Evolutionary conservation across 1,140 invertebrate species (phyloP).

Genomic region (Proctacanthus coquilletti): DNA sequence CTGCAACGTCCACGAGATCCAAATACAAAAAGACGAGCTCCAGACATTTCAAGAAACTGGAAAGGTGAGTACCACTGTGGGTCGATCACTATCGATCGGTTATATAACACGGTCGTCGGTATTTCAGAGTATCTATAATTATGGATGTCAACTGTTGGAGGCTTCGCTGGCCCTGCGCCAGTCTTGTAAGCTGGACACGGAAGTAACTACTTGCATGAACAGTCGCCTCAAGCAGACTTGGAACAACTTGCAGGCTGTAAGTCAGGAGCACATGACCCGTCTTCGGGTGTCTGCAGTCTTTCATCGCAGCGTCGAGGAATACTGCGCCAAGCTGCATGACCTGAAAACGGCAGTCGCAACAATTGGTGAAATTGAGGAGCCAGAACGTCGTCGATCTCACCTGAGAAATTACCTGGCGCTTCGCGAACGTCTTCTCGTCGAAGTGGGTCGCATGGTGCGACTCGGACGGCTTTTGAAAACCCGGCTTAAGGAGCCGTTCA

Average conservation of each 20-base stretch:
- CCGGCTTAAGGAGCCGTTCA: constrained; percentile 46
- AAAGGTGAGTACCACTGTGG: constrained; percentile 34
- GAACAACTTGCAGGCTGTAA: constrained; percentile 50
- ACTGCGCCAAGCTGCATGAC: constrained; percentile 40
- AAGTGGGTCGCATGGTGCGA: constrained; percentile 56
- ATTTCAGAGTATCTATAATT: constrained; percentile 58
- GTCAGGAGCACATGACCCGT: constrained; percentile 61
- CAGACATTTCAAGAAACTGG: constrained; percentile 63
- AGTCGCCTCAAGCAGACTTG: constrained; percentile 46
- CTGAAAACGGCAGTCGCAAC: constrained; percentile 36
- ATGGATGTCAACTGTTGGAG: constrained; percentile 58
- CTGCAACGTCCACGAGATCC: constrained; percentile 52
- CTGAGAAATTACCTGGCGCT: constrained; percentile 38
- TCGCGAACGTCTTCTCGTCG: constrained; percentile 51
- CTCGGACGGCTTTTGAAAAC: constrained; percentile 51
- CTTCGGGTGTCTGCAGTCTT: constrained; percentile 61
- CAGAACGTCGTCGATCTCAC: constrained; percentile 14
- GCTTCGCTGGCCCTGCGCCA: constrained; percentile 56
- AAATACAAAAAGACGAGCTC: constrained; percentile 56
- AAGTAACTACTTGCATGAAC: constrained; percentile 23
- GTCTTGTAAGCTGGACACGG: constrained; percentile 44
- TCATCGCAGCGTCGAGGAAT: constrained; percentile 55
- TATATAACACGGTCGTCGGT: no score
- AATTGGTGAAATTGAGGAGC: constrained; percentile 21
- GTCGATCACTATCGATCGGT: no score